phyloP scores from a whole-genome alignment of 1,140 invertebrate species.

The Calliphora vicina region DNA sequence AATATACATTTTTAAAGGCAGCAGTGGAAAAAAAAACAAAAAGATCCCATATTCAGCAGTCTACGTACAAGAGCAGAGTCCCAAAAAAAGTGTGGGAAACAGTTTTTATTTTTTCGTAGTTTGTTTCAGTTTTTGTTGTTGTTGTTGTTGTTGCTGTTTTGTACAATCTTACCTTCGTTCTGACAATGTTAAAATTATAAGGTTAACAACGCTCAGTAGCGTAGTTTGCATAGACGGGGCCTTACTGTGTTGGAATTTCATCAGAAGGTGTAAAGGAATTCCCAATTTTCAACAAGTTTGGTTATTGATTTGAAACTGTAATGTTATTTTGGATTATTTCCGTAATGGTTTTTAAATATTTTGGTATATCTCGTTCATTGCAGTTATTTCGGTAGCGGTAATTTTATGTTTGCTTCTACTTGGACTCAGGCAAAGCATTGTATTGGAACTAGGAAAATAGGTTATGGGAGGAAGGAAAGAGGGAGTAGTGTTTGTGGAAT shows the following conservation, averaged over 20 bases:
- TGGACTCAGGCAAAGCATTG: too few relatives aligned
- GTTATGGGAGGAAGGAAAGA: too few relatives aligned
- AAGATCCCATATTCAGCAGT: conserved; percentile 17
- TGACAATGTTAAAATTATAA: conserved; percentile 22
- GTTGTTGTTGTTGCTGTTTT: neutral
- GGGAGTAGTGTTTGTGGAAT: too few relatives aligned
- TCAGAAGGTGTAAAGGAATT: neutral
- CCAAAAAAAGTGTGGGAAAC: conserved; percentile 40
- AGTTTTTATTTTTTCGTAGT: conserved; percentile 36
- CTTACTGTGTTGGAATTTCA: neutral
- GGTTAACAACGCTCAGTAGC: conserved; percentile 17
- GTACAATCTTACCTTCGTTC: conserved; percentile 16
- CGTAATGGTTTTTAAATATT: too few relatives aligned
- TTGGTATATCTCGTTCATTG: too few relatives aligned
- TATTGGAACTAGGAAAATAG: too few relatives aligned
- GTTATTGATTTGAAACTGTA: too few relatives aligned
- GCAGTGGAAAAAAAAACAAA: neutral
- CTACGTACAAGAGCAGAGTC: conserved; percentile 10
- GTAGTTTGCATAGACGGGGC: neutral
- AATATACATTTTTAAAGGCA: neutral
- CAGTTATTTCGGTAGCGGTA: too few relatives aligned
- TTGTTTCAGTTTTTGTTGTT: conserved; percentile 10
- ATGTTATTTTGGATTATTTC: too few relatives aligned
- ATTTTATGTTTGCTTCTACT: too few relatives aligned
- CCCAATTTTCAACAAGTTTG: too few relatives aligned